These are phyloP conservation scores for Dasyprocta punctata DNA, from an alignment of 2,113 vertebrate species.

Conservation along the genomic window DNA sequence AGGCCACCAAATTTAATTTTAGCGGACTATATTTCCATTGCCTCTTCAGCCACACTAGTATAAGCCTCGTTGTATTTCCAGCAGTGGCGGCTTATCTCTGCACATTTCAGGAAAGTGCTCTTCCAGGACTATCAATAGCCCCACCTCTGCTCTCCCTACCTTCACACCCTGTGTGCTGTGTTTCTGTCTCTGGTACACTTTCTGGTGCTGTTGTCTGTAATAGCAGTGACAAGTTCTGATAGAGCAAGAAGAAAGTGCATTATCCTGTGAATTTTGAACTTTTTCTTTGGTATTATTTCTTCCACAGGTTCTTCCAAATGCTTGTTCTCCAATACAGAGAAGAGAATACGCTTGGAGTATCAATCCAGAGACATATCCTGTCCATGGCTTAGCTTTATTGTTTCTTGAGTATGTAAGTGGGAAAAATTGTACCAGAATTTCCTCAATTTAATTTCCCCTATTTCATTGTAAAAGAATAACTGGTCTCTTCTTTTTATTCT, in stretches of 20 bases:
- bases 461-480: not conserved
- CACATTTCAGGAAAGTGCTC: not conserved
- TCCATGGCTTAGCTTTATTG: fast-evolving
- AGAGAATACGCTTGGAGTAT: not conserved
- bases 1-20: no score
- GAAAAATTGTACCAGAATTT: not conserved
- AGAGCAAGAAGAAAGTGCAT: not conserved
- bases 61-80: not conserved
- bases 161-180: not conserved
- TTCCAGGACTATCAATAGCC: not conserved
- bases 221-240: constrained; percentile 33
- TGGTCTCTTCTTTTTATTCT: not conserved
- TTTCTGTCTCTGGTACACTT: constrained; percentile 36
- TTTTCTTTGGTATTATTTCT: constrained; percentile 30
- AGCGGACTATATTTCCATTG: not conserved
- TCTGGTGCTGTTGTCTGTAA: constrained; percentile 3
- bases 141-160: not conserved
- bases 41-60: not conserved
- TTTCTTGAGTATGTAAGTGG: not conserved
- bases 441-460: not conserved
- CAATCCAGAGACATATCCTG: not conserved
- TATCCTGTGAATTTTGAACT: not conserved
- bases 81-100: not conserved
- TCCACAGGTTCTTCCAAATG: not conserved
- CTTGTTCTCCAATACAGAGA: not conserved